Conservation (phyloP, 1,140 invertebrate species). For the Camponotus pennsylvanicus region DNA sequence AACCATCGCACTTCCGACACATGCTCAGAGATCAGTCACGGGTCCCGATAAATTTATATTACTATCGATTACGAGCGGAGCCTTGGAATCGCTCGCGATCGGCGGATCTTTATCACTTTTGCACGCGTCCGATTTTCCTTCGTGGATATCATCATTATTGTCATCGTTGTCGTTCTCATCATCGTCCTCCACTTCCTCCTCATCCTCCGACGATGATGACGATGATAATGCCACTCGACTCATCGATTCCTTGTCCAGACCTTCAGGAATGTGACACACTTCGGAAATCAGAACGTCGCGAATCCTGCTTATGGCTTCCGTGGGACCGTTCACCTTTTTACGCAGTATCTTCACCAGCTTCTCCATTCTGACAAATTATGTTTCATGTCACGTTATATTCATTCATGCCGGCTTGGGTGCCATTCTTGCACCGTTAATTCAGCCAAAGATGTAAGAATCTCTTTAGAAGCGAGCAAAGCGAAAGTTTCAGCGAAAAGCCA, state of each 20-base stretch:
- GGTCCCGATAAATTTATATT: constrained; percentile 80
- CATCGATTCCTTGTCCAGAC: not conserved
- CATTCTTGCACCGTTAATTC: constrained; percentile 68
- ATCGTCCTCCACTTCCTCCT: constrained; percentile 48
- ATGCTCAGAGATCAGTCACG: constrained; percentile 82
- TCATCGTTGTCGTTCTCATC: constrained; percentile 41
- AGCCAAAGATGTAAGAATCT: constrained; percentile 73
- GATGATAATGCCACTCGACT: constrained; percentile 23
- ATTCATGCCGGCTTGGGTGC: constrained; percentile 25
- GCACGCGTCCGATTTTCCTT: constrained; percentile 48
- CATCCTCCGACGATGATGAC: constrained; percentile 43
- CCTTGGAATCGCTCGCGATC: constrained; percentile 64
- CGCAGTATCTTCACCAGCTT: constrained; percentile 81
- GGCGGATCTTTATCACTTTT: constrained; percentile 26
- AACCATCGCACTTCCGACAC: constrained; percentile 28
- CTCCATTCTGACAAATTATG: constrained; percentile 85
- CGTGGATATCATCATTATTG: constrained; percentile 28
- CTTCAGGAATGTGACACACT: constrained; percentile 27
- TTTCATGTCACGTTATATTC: constrained; percentile 79
- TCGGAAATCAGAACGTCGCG: constrained; percentile 66
- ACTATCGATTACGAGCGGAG: constrained; percentile 71
- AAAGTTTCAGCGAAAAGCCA: constrained; percentile 77
- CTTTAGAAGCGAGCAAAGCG: constrained; percentile 78
- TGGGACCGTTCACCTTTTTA: constrained; percentile 77
- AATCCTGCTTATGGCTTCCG: constrained; percentile 60